Evolutionary conservation across 2,888 invertebrate species (phyloP), one percentile per base, ranked within the genome.

Genomic region (Temnothorax unifasciatus): DNA sequence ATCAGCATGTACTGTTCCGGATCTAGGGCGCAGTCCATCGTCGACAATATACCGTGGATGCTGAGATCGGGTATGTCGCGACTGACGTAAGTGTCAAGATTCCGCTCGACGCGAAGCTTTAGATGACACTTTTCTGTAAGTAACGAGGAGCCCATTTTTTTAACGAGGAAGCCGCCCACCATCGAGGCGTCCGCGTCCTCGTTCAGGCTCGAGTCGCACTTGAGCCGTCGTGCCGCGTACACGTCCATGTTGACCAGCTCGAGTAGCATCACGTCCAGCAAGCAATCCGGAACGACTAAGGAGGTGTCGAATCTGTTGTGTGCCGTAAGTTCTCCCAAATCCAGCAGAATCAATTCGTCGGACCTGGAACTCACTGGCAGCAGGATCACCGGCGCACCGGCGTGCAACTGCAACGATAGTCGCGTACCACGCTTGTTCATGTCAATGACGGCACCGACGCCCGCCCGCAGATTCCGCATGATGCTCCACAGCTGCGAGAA

Each of bases 1-100:
- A 99, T 96, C 61, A 99, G 95, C 94, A 97, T 97, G 95, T 99
- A 99, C 95, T 99, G 98, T 71, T 97, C 96, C 71, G 97, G 96
- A 95, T 98, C 98, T 83, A 99, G 95, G 64, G 97, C 96, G 86
- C 97, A 97, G 95, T 98, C 97, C 91, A 99, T 96, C 52, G 98
- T 98, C 2, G 98, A 97, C 85, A 99, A 95, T 47, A 97, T 97
- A 29, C 99, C 99, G 86, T 97, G 97, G 21, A 99, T 96, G 92
- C 97, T 97, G 95, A 98, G 96, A 95, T 99, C 98, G 0, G 99
- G 97, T 64, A 95, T 94, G 0, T 92, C 93, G 15, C 94, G 91
- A 74, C 92, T 96, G 63, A 95, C 94, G 61, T 95, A 96, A 2
- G 96, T 96, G 91, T 97, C 96, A 86, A 98, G 95, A 95, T 99